These are phyloP conservation scores for Abramis brama DNA, from an alignment of 2,113 vertebrate genomes.

Conservation along the genomic window DNA sequence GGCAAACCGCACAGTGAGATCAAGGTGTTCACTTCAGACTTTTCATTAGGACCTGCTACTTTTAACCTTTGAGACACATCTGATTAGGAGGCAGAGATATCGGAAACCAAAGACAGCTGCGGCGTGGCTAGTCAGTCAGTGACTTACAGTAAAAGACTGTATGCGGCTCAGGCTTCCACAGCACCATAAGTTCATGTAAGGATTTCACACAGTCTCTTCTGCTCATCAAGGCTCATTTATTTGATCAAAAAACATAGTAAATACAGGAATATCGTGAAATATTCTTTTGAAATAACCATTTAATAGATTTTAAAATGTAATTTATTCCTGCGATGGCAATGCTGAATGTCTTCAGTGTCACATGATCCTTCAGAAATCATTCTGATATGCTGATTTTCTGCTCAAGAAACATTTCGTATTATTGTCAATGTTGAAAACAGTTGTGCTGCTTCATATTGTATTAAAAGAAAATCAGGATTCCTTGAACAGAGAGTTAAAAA, in stretches of 20 bases:
- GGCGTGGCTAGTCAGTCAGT: neutral
- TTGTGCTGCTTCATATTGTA: neutral
- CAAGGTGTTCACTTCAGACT: conserved; percentile 61
- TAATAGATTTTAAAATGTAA: neutral
- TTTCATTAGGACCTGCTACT: conserved; percentile 56
- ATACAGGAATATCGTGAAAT: neutral
- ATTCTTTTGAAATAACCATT: neutral
- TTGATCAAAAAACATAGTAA: neutral
- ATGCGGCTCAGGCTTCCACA: neutral
- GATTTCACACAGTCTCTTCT: neutral
- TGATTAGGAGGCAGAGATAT: neutral
- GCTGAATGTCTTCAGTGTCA: neutral
- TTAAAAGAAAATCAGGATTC: neutral
- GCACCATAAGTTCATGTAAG: neutral
- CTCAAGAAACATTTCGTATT: neutral
- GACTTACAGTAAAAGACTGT: neutral
- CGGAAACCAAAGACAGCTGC: too few relatives aligned
- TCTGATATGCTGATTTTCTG: neutral
- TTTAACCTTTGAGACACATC: conserved; percentile 3
- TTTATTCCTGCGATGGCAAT: neutral
- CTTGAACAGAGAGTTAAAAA: neutral
- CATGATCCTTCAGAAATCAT: neutral
- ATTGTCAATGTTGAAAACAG: neutral
- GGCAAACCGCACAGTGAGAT: conserved; percentile 44
- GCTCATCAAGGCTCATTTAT: neutral